Evolutionary conservation across 2,888 invertebrate genomes (phyloP).

Genomic region (Zele albiditarsus): DNA sequence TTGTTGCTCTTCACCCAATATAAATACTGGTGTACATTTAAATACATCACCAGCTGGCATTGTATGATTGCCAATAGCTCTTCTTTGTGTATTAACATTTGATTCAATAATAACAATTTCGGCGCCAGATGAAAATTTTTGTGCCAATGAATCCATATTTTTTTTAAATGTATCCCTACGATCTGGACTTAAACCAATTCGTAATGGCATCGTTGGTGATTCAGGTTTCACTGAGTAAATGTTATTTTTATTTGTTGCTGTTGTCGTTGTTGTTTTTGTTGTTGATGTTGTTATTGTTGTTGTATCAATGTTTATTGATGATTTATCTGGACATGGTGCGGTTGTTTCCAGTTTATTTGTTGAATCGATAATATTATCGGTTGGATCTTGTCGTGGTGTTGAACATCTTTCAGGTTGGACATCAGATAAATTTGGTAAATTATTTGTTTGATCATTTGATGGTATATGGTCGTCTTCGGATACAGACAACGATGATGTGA

Average conservation of each 20-base stretch:
- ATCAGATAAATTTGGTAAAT: conserved; percentile 25
- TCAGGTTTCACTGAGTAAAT: conserved; percentile 50
- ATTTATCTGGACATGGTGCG: conserved; percentile 17
- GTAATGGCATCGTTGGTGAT: conserved; percentile 55
- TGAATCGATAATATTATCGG: background rate
- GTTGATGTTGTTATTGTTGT: background rate
- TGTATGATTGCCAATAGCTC: conserved; percentile 71
- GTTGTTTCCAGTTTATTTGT: conserved; percentile 3
- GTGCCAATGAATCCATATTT: conserved; percentile 72
- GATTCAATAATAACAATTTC: conserved; percentile 67
- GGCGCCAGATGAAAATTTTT: conserved; percentile 67
- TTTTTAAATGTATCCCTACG: conserved; percentile 71
- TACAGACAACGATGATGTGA: conserved; percentile 39
- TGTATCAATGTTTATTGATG: conserved; percentile 5
- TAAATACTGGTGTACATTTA: conserved; percentile 72
- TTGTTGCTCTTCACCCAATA: conserved; percentile 69
- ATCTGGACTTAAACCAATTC: conserved; percentile 69
- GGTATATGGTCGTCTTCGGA: conserved; percentile 25
- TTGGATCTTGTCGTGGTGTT: conserved; percentile 36
- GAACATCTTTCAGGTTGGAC: conserved; percentile 46
- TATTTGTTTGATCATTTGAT: conserved; percentile 9
- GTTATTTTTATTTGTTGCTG: conserved; percentile 28
- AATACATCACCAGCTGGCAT: conserved; percentile 72
- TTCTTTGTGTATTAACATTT: conserved; percentile 54
- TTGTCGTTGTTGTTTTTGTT: background rate